Evolutionary conservation across 2,113 vertebrate species (phyloP).

Genomic region (Coracopsis vasa): DNA sequence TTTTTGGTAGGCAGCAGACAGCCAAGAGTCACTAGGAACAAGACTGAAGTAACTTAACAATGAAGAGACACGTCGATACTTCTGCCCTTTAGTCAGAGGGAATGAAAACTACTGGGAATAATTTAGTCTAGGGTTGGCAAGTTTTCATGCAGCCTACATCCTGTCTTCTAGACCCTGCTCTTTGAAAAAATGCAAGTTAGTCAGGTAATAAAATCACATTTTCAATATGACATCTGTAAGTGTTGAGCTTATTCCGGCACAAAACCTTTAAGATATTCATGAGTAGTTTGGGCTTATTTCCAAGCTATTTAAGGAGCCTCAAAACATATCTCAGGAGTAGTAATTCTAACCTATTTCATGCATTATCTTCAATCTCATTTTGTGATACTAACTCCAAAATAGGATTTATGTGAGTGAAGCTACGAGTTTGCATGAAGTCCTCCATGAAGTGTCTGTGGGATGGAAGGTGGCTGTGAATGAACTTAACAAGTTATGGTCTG

Average conservation of each 20-base stretch:
- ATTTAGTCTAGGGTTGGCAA: not conserved
- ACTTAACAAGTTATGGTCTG: not conserved
- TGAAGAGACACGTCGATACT: not conserved
- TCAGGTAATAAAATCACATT: not conserved
- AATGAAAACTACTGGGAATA: not conserved
- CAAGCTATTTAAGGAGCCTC: not conserved
- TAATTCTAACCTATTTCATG: not conserved
- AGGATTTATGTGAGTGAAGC: not conserved
- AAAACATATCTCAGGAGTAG: not conserved
- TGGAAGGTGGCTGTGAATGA: not conserved
- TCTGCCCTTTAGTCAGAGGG: not conserved
- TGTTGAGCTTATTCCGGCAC: not conserved
- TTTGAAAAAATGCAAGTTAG: not conserved
- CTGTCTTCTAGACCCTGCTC: not conserved
- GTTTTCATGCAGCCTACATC: not conserved
- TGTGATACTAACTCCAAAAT: not conserved
- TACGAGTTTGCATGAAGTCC: not conserved
- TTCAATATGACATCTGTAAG: not conserved
- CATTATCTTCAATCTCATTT: not conserved
- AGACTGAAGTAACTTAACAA: not conserved
- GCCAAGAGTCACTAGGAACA: not conserved
- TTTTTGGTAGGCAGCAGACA: not conserved
- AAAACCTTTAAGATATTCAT: not conserved
- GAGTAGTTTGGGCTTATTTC: not conserved
- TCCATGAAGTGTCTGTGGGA: not conserved